phyloP scores from a whole-genome alignment of 1,140 invertebrate species.

The Medauroidea extradentata region DNA sequence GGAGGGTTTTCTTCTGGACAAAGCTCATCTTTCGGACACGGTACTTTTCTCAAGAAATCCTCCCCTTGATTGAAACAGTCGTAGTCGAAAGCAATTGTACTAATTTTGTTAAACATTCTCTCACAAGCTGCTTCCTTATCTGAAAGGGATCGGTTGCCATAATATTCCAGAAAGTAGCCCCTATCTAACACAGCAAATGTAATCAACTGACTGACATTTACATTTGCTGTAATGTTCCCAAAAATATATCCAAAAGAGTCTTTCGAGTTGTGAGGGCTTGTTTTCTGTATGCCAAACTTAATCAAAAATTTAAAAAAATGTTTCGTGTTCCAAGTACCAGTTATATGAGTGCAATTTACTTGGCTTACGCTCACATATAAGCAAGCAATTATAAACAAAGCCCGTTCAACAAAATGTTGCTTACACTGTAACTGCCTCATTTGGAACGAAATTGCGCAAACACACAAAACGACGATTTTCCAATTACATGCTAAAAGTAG shows the following conservation, averaged over 20 bases:
- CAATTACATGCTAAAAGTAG: no score
- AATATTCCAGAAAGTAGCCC: conserved; percentile 82
- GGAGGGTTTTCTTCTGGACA: conserved; percentile 85
- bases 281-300: conserved; percentile 96
- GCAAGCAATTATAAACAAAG: not conserved
- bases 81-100: conserved; percentile 76
- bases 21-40: conserved; percentile 70
- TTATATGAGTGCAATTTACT: conserved; percentile 46
- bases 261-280: conserved; percentile 72
- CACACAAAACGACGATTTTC: no score
- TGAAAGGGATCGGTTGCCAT: conserved; percentile 62
- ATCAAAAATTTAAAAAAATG: conserved; percentile 89
- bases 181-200: conserved; percentile 85
- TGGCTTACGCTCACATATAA: not conserved
- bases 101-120: conserved; percentile 80
- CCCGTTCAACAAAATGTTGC: not conserved
- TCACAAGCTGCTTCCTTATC: conserved; percentile 68
- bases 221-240: conserved; percentile 80
- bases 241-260: conserved; percentile 91
- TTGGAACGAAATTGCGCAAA: no score
- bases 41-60: conserved; percentile 84
- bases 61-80: conserved; percentile 75
- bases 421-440: no score
- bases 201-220: conserved; percentile 59
- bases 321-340: conserved; percentile 59